Percentiles rank a stretch among this genome's conserved stretches.
Conservation (phyloP, 2,888 invertebrate genomes). For the Panorpa germanica region DNA sequence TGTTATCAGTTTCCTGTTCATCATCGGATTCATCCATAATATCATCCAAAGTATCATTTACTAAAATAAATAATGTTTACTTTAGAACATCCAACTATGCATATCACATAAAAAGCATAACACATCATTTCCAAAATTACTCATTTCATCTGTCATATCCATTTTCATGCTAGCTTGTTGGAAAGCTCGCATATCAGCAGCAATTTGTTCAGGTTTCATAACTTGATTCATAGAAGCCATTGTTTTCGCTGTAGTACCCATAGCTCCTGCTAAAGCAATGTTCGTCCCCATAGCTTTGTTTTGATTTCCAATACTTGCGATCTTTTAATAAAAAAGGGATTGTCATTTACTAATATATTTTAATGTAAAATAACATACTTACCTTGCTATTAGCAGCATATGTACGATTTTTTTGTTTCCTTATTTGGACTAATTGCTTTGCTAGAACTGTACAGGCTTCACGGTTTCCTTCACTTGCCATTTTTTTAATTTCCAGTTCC, state of each 20-base stretch:
- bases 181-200: constrained; percentile 68
- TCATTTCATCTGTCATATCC: constrained; percentile 94
- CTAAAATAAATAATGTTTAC: constrained; percentile 26
- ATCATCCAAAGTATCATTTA: constrained; percentile 80
- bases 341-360: constrained; percentile 1
- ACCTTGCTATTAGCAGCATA: constrained; percentile 68
- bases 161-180: constrained; percentile 68
- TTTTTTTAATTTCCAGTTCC: constrained; percentile 76
- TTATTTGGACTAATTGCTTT: constrained; percentile 70
- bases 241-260: constrained; percentile 75
- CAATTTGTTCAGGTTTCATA: constrained; percentile 70
- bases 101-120: constrained; percentile 5
- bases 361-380: constrained; percentile 5
- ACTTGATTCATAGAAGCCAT: constrained; percentile 78
- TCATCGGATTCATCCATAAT: constrained; percentile 78
- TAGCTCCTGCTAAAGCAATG: constrained; percentile 67
- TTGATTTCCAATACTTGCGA: constrained; percentile 58
- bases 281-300: constrained; percentile 85
- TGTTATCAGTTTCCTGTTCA: constrained; percentile 72
- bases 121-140: constrained; percentile 28
- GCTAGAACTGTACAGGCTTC: constrained; percentile 69
- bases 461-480: constrained; percentile 73
- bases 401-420: constrained; percentile 74
- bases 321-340: constrained; percentile 16
- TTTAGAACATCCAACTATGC: too few relatives aligned